Evolutionary conservation across 2,797 vertebrate genomes (phyloP).

Genomic region (Hydrophis major): DNA sequence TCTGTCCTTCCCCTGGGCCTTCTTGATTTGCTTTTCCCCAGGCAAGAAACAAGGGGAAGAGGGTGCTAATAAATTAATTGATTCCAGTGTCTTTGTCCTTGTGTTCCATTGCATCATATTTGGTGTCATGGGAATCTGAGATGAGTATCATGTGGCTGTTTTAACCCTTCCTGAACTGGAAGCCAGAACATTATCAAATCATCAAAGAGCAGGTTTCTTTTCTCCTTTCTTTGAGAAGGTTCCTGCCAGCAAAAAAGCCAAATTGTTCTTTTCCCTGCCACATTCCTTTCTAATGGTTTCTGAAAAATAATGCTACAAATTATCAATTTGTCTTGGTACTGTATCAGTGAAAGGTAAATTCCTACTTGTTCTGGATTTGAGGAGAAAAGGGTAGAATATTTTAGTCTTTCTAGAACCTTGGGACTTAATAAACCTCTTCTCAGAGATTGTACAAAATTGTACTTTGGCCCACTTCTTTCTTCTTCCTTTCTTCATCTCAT

Average conservation of each 20-base stretch:
- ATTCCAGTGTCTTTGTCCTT: neutral
- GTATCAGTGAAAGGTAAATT: neutral
- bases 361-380: neutral
- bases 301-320: neutral
- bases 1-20: conserved; percentile 8
- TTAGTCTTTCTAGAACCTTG: neutral
- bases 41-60: neutral
- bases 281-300: neutral
- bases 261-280: neutral
- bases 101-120: conserved; percentile 31
- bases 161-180: conserved; percentile 11
- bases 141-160: neutral
- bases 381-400: neutral
- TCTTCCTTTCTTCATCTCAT: neutral
- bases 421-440: neutral
- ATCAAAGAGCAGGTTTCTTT: neutral
- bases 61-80: conserved; percentile 24
- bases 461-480: neutral
- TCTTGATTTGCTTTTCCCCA: conserved; percentile 11
- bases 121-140: neutral
- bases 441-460: no score
- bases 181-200: neutral
- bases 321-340: neutral
- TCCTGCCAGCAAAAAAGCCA: neutral
- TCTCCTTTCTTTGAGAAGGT: neutral